These are phyloP conservation scores for Branchellion lobata DNA, from an alignment of 2,888 invertebrate genomes.

Conservation along the genomic window DNA sequence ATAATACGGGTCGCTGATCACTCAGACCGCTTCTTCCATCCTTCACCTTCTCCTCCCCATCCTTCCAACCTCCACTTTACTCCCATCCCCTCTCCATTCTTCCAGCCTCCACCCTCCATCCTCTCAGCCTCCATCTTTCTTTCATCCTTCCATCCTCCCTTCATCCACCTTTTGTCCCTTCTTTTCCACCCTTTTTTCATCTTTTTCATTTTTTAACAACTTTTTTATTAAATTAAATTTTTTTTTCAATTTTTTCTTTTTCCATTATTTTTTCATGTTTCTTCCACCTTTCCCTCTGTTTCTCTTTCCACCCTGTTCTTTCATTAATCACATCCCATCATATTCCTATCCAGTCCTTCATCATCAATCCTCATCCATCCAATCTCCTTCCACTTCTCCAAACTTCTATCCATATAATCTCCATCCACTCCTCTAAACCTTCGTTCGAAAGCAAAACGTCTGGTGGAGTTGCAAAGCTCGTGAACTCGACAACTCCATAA, in stretches of 20 bases:
- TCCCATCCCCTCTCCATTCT: neutral
- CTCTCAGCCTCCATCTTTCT: neutral
- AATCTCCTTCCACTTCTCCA: too few species aligned
- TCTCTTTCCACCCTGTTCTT: too few species aligned
- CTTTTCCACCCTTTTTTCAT: neutral
- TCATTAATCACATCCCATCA: too few species aligned
- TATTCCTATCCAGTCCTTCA: too few species aligned
- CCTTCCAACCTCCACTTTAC: neutral
- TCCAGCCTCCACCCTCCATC: neutral
- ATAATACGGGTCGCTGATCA: conserved; percentile 42
- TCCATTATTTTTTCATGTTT: neutral
- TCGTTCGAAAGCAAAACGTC: too few species aligned
- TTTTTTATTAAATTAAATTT: neutral
- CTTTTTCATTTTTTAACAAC: neutral
- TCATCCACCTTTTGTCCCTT: neutral
- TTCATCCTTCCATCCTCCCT: neutral
- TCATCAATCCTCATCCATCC: too few species aligned
- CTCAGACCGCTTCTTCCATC: neutral
- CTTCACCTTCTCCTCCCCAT: neutral
- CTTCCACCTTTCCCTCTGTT: too few species aligned
- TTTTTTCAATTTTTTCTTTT: neutral
- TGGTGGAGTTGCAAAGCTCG: too few species aligned
- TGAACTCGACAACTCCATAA: too few species aligned
- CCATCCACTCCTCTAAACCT: too few species aligned
- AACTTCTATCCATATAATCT: too few species aligned